Base-by-base conservation (phyloP, 2,113 vertebrate species). In the Anguilla japonica region DNA sequence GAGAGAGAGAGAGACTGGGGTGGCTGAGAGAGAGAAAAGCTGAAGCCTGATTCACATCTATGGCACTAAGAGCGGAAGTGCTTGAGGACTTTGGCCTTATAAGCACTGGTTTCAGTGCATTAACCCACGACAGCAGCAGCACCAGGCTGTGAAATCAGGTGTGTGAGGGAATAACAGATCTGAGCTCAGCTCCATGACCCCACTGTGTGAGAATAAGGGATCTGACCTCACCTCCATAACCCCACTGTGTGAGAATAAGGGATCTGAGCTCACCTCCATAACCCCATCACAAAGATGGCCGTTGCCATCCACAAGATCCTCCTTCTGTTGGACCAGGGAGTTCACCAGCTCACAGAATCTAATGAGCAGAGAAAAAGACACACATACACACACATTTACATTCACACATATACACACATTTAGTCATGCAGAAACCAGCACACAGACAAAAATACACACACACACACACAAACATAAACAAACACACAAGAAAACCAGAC, bases 271-370 rank as follows among this genome's bases (percentile, higher is more conserved):
- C 93, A 85, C 98, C 96, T 98, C 97, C 57, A 96, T 91, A 83
- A 95, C 91, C 87, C 94, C 95, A 41, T 92, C 91, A 0, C 88
- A 88, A 43, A 90, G 89, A 79, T 83, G 90, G 53, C 90, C 83
- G 34, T 88, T 79, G 67, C 96, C 95, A 83, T 95, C 95, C 0
- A 79, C 8, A 0, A 90, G 82, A 4, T 8, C 40, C 0, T 88
- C 93, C 18, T 93, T 88, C 89, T 94, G 93, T 7, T 95, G 91
- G 15, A 97, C 93, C 89, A 97, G 93, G 87, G 96, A 94, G 89
- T 95, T 97, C 40, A 98, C 95, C 93, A 95, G 88, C 83, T 96
- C 91, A 5, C 96, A 98, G 95, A 98, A 98, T 92, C 97, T 98
- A 90, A 34, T 0, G 34, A 18, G 5, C 81, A 39, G 88, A 89